Base-by-base conservation (phyloP, 2,888 invertebrate genomes). In the Scaeva pyrastri region DNA sequence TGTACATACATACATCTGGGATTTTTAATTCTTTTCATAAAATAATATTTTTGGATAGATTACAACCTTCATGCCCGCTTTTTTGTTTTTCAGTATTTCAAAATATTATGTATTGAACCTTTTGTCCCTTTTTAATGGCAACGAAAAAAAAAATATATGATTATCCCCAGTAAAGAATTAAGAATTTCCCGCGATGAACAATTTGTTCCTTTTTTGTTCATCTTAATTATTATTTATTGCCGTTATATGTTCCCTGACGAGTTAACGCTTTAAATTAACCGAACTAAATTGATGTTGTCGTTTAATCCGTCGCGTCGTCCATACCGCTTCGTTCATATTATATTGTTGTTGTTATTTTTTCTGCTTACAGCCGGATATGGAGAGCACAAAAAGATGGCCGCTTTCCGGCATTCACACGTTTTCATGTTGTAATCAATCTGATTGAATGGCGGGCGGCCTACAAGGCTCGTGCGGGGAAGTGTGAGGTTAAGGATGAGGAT, bases 221-320 rank as follows among this genome's bases (percentile, higher is more conserved):
- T 78, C 74, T 77, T 86, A 78, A 86, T 82, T 82, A 71, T 82
- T 82, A 86, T 86, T 76, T 74, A 86, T 78, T 86, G 70, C 82
- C 64, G 50, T 82, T 82, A 70, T 78, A 64, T 86, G 74, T 81
- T 74, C 58, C 82, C 43, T 58, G 71, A 74, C 77, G 82, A 82
- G 71, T 77, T 82, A 82, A 86, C 77, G 74, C 77, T 78, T 86
- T 82, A 82, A 86, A 86, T 86, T 74, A 86, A 86, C 82, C 73
- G 73, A 70, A 52, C 75, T 68, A 85, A 77, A 82, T 82, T 71
- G 82, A 86, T 86, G 82, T 74, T 82, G 77, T 70, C 76, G 58
- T 58, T 82, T 86, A 78, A 86, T 82, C 82, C 71, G 55, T 45
- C 62, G 55, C 31, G 31, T 31, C 31, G 31, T 31, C 31, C 2